Evolutionary conservation across 2,797 vertebrate species (phyloP).

Genomic region (Garrulus glandarius): DNA sequence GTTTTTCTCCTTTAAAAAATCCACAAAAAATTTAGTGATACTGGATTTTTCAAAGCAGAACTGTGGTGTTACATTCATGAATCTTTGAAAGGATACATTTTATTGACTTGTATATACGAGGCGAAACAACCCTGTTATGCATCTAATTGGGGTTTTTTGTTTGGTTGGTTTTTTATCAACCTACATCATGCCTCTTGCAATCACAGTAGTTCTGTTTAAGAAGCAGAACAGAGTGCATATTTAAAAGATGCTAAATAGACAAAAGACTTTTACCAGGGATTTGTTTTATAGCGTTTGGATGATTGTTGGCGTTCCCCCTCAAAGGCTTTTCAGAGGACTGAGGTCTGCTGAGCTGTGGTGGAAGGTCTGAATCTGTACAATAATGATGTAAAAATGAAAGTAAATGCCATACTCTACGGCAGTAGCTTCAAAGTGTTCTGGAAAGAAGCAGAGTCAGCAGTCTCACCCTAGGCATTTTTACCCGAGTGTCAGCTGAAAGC

Average conservation of each 20-base stretch:
- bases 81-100: neutral
- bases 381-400: neutral
- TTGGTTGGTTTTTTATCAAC: neutral
- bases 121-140: neutral
- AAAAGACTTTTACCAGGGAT: neutral
- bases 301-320: neutral
- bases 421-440: neutral
- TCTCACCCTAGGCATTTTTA: accelerated
- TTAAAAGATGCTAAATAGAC: neutral
- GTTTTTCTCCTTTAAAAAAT: neutral
- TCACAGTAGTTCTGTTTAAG: neutral
- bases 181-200: neutral
- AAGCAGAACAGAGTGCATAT: neutral
- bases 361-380: neutral
- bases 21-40: neutral
- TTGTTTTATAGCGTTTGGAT: neutral
- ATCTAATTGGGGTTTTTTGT: accelerated
- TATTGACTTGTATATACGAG: neutral
- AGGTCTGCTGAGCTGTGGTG: neutral
- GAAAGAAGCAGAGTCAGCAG: neutral
- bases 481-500: neutral
- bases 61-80: neutral
- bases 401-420: neutral
- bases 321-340: neutral
- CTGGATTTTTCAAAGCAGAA: neutral